These are phyloP conservation scores for Poecilobothrus nobilitatus DNA, from an alignment of 2,888 invertebrate genomes.

Conservation along the genomic window DNA sequence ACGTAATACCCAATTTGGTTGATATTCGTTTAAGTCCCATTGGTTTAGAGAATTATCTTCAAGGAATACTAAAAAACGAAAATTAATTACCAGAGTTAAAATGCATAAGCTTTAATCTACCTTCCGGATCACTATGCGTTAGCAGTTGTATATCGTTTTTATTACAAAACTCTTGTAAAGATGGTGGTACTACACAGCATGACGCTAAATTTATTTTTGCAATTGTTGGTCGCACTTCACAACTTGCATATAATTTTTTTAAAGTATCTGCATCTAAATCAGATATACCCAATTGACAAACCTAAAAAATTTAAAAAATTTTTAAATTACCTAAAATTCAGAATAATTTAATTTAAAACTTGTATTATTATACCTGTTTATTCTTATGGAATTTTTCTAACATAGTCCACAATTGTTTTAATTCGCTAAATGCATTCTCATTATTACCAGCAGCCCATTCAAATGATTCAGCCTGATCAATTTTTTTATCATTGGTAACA, in stretches of 20 bases:
- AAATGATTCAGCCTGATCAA: not conserved
- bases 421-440: slow-evolving; percentile 47
- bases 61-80: slow-evolving; percentile 45
- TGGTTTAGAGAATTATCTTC: slow-evolving; percentile 51
- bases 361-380: slow-evolving; percentile 48
- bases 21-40: slow-evolving; percentile 48
- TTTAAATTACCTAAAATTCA: not conserved
- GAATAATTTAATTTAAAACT: too few species aligned
- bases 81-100: not conserved
- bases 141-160: slow-evolving; percentile 85
- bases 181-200: slow-evolving; percentile 90
- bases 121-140: slow-evolving; percentile 90
- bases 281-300: slow-evolving; percentile 71
- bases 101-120: slow-evolving; percentile 43
- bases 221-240: slow-evolving; percentile 72
- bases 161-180: slow-evolving; percentile 81
- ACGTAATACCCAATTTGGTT: slow-evolving; percentile 68
- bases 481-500: not conserved
- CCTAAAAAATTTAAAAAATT: slow-evolving; percentile 30
- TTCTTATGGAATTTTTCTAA: slow-evolving; percentile 62
- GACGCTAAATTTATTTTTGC: slow-evolving; percentile 88
- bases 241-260: slow-evolving; percentile 64
- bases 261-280: slow-evolving; percentile 81
- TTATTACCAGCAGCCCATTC: slow-evolving; percentile 21
- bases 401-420: slow-evolving; percentile 68